Evolutionary conservation across 2,113 vertebrate genomes (phyloP).

Genomic region (Peromyscus leucopus): DNA sequence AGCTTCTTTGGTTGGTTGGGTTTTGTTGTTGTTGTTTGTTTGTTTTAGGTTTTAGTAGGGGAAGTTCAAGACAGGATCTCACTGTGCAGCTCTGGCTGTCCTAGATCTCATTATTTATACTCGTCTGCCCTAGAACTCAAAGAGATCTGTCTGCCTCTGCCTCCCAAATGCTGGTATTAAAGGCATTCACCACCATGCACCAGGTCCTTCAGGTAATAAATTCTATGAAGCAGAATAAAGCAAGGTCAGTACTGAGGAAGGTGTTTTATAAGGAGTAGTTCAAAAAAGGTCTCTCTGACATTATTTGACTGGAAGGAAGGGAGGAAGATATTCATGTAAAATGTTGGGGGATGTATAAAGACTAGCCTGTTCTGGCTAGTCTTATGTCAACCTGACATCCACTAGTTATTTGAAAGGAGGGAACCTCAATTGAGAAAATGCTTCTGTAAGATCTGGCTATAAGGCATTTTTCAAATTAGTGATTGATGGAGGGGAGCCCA

Average conservation of each 20-base stretch:
- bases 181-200: neutral
- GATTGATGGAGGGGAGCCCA: neutral
- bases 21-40: too few relatives aligned
- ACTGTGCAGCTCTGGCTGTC: neutral
- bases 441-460: neutral
- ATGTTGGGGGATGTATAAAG: neutral
- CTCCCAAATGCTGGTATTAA: neutral
- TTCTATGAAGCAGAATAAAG: neutral
- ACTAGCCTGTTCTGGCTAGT: neutral
- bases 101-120: neutral
- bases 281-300: neutral
- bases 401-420: neutral
- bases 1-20: neutral
- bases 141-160: neutral
- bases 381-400: neutral
- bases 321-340: neutral
- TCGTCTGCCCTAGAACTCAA: neutral
- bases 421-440: neutral
- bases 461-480: neutral
- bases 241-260: neutral
- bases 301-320: neutral
- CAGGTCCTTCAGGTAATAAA: neutral
- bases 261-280: neutral
- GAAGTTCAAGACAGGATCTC: neutral
- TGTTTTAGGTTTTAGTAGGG: neutral